A percentile compares a stretch with the other conserved stretches of the same genome.
These are phyloP conservation scores for Fregata magnificens DNA, from an alignment of 2,113 vertebrate genomes.

Conservation along the genomic window DNA sequence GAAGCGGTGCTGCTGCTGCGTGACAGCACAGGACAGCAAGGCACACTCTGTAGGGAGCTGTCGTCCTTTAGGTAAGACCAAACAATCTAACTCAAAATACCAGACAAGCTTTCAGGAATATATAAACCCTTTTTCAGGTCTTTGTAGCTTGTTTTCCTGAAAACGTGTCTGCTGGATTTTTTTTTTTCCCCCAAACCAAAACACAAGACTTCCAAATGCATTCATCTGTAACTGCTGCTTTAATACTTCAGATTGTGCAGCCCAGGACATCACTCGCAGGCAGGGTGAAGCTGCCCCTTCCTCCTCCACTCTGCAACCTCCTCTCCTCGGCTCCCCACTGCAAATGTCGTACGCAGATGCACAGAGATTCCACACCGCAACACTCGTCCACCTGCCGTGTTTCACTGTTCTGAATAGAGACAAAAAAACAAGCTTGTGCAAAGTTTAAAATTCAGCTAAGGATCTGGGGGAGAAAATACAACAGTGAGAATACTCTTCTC, in stretches of 20 bases:
- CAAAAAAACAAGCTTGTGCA: not conserved
- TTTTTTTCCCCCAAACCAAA: rapidly evolving
- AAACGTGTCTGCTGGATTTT: not conserved
- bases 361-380: not conserved
- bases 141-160: not conserved
- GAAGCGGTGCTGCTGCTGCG: not conserved
- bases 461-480: not conserved
- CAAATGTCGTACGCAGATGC: rapidly evolving
- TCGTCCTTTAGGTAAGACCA: not conserved
- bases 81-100: not conserved
- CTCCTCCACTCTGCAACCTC: not conserved
- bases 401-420: not conserved
- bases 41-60: not conserved
- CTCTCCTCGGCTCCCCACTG: not conserved
- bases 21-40: not conserved
- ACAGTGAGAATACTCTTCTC: not conserved
- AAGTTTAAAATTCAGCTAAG: slow-evolving; percentile 40
- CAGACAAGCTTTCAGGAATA: not conserved
- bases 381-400: rapidly evolving
- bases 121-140: not conserved
- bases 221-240: not conserved
- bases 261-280: not conserved
- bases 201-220: not conserved
- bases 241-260: not conserved
- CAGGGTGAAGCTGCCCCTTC: not conserved